phyloP scores from a whole-genome alignment of 2,888 invertebrate genomes.

The Rotaria socialis region DNA sequence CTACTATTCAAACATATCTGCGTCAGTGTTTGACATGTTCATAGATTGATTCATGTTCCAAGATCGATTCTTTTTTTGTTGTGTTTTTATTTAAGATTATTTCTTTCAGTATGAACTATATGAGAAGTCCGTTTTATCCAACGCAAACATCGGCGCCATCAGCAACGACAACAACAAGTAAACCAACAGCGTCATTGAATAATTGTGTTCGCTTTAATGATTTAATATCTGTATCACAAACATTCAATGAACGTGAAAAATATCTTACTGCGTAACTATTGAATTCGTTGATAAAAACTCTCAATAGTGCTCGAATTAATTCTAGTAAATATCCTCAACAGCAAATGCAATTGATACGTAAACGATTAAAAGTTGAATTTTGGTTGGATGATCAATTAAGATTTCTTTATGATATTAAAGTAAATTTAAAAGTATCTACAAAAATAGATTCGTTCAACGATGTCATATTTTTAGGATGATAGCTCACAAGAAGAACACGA shows the following conservation, averaged over 20 bases:
- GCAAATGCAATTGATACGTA: conserved; percentile 93
- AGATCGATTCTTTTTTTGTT: background rate
- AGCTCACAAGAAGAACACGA: conserved; percentile 41
- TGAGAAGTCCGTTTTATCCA: background rate
- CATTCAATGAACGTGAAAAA: conserved; percentile 18
- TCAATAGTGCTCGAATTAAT: background rate
- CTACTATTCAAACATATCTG: background rate
- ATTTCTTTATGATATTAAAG: conserved; percentile 77
- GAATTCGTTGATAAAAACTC: background rate
- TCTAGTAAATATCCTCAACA: conserved; percentile 88
- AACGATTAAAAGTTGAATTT: conserved; percentile 90
- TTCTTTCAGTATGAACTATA: background rate
- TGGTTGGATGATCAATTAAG: conserved; percentile 93
- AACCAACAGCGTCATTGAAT: background rate
- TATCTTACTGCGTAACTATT: background rate
- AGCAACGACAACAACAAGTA: background rate
- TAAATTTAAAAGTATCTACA: conserved; percentile 54
- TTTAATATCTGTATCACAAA: background rate
- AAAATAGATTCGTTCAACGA: too few species aligned
- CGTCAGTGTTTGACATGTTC: background rate
- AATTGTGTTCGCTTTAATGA: background rate
- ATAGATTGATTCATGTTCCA: background rate
- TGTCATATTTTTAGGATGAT: conserved; percentile 37
- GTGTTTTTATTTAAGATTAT: background rate
- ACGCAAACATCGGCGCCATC: too few species aligned